Conservation (phyloP, 2,113 vertebrate species). For the Microcebus griseorufus region DNA sequence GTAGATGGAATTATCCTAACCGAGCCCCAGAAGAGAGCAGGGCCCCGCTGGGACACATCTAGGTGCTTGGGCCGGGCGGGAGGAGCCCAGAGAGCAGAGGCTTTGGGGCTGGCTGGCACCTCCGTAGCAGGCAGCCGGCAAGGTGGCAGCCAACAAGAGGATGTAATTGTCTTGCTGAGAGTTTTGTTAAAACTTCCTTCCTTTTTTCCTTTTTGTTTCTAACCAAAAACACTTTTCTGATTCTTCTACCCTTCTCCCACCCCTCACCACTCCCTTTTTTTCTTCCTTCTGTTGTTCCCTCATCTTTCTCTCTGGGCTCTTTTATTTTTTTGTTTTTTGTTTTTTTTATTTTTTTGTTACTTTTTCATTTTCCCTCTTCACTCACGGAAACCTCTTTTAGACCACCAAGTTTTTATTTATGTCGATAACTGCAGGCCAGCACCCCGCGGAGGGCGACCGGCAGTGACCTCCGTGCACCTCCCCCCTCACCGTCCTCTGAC, state of each 20-base stretch:
- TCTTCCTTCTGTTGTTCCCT: conserved; percentile 78
- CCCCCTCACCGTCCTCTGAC: too few relatives aligned
- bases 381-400: conserved; percentile 92
- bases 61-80: accelerated
- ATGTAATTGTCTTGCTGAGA: not conserved
- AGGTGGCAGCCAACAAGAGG: accelerated
- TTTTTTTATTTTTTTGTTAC: conserved; percentile 73
- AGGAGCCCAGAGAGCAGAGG: not conserved
- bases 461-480: too few relatives aligned
- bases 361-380: conserved; percentile 85
- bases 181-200: conserved; percentile 72
- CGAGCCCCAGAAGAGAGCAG: not conserved
- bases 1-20: not conserved
- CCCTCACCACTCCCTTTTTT: conserved; percentile 45
- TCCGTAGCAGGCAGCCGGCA: not conserved
- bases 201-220: conserved; percentile 82
- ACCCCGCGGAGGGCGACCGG: too few relatives aligned
- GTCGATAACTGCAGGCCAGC: conserved; percentile 91
- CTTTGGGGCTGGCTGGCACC: not conserved
- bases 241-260: conserved; percentile 87
- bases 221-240: conserved; percentile 83
- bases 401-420: conserved; percentile 99
- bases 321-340: conserved; percentile 68
- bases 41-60: not conserved
- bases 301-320: conserved; percentile 78